A percentile compares a stretch with the other conserved stretches of the same genome.
These are phyloP conservation scores for Drosophila auraria DNA, from an alignment of 1,140 invertebrate species.

Conservation along the genomic window DNA sequence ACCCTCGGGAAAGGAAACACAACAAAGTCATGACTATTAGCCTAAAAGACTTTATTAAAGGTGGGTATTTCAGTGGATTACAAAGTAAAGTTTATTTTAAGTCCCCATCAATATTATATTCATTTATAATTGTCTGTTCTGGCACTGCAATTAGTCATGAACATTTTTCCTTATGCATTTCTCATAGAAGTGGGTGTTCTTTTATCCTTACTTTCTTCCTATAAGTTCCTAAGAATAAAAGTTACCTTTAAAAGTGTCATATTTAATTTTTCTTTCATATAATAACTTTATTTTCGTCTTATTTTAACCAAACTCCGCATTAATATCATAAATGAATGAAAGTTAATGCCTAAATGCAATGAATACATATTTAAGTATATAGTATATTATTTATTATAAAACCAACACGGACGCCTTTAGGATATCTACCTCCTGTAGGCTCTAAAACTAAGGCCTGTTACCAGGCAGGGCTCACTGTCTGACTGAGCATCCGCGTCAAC, in stretches of 20 bases:
- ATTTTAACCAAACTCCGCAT: neutral
- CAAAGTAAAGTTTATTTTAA: too few species aligned
- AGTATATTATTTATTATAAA: neutral
- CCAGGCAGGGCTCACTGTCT: neutral
- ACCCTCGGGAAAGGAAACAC: neutral
- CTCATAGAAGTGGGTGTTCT: too few species aligned
- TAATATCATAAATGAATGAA: neutral
- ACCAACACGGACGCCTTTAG: too few species aligned
- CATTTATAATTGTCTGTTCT: neutral
- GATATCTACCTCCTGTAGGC: neutral
- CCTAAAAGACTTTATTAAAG: too few species aligned
- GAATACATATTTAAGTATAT: too few species aligned
- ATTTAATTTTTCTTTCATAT: neutral
- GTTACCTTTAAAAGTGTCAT: neutral
- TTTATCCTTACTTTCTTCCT: too few species aligned
- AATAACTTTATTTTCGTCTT: neutral
- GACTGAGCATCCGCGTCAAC: constrained; percentile 10
- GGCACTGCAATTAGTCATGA: too few species aligned
- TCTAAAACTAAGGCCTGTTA: too few species aligned
- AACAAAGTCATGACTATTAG: neutral
- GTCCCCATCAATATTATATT: too few species aligned
- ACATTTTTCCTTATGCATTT: too few species aligned
- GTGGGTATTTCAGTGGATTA: too few species aligned
- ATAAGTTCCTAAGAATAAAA: neutral
- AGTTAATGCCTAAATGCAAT: neutral